Base-by-base conservation (phyloP, 2,797 vertebrate species). In the Pyrocephalus nanus region DNA sequence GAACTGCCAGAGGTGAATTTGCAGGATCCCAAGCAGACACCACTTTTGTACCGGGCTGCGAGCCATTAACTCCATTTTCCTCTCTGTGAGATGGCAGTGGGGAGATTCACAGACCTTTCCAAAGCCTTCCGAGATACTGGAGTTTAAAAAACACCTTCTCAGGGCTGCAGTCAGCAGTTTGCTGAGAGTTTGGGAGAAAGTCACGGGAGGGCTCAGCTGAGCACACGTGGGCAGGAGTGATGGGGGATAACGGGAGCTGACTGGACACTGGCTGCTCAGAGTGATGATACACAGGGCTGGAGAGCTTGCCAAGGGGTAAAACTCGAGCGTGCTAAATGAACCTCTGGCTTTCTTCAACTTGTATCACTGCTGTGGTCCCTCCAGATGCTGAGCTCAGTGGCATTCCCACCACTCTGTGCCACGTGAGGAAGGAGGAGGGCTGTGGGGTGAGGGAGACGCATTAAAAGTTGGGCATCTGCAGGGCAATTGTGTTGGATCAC, bases 311-410 rank as follows among this genome's bases (percentile, higher is more conserved):
- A 47, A 66, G 54, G 60, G 21, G 38, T 12, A 42, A 55, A 75
- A 78, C 50, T 51, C 11, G 7, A 95, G 78, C 1, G 0, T 67
- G 54, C 86, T 90, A 85, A 87, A 61, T 54, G 74, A 61, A 77
- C 50, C 61, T 93, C 92, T 96, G 94, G 67, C 61, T 89, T 94
- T 73, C 71, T 66, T 95, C 83, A 83, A 29, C 43, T 8, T 20
- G 2, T 2, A 4, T 55, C 20, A 0, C 75, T 34, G 67, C 61
- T 77, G 62, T 42, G 73, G 67, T 48, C 48, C 74, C 71, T 91
- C 71, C 92, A 81, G 76, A 57, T 69, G 57, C 83, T 61, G 72
- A n/a, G 58, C 43, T 74, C 51, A 11, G 80, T 71, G 91, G 48
- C 71, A 34, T 81, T 92, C 84, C 50, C 1, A 0, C 77, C 69